Percentiles rank a stretch among this genome's conserved stretches.
These are phyloP conservation scores for Synanceia verrucosa DNA, from an alignment of 2,797 vertebrate species.

Conservation along the genomic window DNA sequence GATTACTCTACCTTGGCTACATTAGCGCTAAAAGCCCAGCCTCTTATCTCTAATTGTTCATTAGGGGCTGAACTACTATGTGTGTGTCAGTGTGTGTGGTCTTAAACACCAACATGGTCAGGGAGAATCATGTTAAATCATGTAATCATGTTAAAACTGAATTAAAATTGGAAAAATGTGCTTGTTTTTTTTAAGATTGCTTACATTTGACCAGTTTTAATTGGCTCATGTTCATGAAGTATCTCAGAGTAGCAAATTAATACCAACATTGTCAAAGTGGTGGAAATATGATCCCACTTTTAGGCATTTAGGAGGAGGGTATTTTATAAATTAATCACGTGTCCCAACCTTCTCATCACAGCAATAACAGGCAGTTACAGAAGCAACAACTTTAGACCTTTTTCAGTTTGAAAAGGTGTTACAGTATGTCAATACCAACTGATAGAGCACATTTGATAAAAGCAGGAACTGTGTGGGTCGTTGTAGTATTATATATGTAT, in stretches of 20 bases:
- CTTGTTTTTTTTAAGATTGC: background rate
- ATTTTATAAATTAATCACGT: background rate
- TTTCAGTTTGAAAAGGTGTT: background rate
- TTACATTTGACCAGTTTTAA: background rate
- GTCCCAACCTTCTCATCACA: background rate
- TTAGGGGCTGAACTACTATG: conserved; percentile 57
- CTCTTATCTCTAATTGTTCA: conserved; percentile 76
- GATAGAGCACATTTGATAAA: background rate
- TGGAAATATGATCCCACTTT: background rate
- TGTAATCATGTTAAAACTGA: too few species aligned
- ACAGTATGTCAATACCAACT: background rate
- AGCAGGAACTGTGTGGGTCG: background rate
- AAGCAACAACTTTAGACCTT: background rate
- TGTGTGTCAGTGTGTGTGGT: conserved; percentile 39
- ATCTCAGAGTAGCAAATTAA: background rate
- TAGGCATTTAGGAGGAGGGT: background rate
- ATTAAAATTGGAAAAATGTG: background rate
- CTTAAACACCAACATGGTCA: conserved; percentile 38
- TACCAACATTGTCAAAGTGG: background rate
- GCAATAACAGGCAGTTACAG: background rate
- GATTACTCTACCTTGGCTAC: conserved; percentile 70
- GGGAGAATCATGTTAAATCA: conserved; percentile 26
- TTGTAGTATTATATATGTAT: background rate
- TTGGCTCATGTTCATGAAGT: background rate
- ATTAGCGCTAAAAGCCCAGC: conserved; percentile 73